Evolutionary conservation across 2,888 invertebrate genomes (phyloP), one percentile per base, ranked within the genome.

Genomic region (Pegoplata infirma): DNA sequence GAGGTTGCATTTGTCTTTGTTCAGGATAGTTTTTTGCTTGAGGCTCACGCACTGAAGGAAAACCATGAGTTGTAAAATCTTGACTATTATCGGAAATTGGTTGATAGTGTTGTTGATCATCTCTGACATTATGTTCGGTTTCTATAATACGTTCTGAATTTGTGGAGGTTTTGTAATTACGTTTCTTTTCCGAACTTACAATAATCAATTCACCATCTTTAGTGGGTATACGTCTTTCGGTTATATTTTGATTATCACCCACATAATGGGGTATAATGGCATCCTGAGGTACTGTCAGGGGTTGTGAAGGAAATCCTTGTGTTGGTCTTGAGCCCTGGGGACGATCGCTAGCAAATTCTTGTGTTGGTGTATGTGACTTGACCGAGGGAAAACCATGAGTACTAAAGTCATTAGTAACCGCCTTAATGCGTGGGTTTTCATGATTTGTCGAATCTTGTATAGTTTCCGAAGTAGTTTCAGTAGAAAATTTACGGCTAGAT

Each of bases 381-480:
- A 84, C 85, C 19, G 87, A 84, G 28, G 87, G 85, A 81, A 85
- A 86, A 0, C 86, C 87, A 64, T 86, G 86, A 1, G 86, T 86
- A 47, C 82, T 82, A 21, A 83, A 83, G 28, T 86, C 86, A 47
- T 74, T 71, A 49, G 81, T 47, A 67, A 78, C 77, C 5, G 73
- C 56, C 12, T 80, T 75, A 16, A 69, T 46, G 0, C 68, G 74
- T 12, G 76, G 47, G 8, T 68, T 21, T 6, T 63, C 55, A 0
- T 76, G 59, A n/a, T 72, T 64, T 10, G 81, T 82, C 71, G 84
- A 84, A 49, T 82, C 81, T 63, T 89, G 85, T 16, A 87, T 83
- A 14, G 87, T 88, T 56, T 88, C 88, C 14, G 88, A 88, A 0
- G 88, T 87, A 21, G 86, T 88, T 66, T 88, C 88, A 2, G 87